These are phyloP conservation scores for Cryptotermes secundus DNA, from an alignment of 1,140 invertebrate genomes.

Conservation along the genomic window DNA sequence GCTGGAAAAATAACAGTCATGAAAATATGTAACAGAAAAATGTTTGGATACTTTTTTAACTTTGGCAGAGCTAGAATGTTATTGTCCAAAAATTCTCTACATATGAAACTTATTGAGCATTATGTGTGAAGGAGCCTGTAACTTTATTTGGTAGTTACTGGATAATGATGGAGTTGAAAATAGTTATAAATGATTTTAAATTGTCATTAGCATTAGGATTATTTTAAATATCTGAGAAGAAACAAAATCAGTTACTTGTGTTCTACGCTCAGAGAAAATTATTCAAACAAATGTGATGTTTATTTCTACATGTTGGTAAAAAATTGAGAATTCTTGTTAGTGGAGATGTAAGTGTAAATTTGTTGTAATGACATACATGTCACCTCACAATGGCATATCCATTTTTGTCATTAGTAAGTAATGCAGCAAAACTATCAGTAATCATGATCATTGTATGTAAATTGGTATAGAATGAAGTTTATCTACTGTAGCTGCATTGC, in stretches of 20 bases:
- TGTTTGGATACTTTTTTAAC: not conserved
- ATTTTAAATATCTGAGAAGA: slow-evolving; percentile 7
- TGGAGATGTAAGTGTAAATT: not conserved
- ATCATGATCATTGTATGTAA: not conserved
- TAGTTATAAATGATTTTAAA: not conserved
- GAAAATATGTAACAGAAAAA: not conserved
- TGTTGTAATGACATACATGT: not conserved
- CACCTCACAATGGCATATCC: not conserved
- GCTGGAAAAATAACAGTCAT: not conserved
- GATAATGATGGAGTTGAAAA: not conserved
- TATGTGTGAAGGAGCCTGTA: not conserved
- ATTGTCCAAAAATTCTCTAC: not conserved
- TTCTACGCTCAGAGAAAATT: not conserved
- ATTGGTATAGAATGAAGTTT: not conserved
- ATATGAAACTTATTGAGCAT: not conserved
- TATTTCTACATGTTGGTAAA: not conserved
- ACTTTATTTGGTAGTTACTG: not conserved
- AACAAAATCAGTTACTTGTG: not conserved
- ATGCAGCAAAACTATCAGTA: not conserved
- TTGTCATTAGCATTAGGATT: slow-evolving; percentile 10
- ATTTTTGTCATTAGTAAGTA: slow-evolving; percentile 7
- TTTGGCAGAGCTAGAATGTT: not conserved
- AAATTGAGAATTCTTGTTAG: not conserved
- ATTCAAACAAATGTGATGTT: slow-evolving; percentile 8
- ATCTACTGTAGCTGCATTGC: not conserved